A percentile compares a stretch with the other conserved stretches of the same genome.
These are phyloP conservation scores for Ambastaia sidthimunki DNA, from an alignment of 2,797 vertebrate genomes.

Conservation along the genomic window DNA sequence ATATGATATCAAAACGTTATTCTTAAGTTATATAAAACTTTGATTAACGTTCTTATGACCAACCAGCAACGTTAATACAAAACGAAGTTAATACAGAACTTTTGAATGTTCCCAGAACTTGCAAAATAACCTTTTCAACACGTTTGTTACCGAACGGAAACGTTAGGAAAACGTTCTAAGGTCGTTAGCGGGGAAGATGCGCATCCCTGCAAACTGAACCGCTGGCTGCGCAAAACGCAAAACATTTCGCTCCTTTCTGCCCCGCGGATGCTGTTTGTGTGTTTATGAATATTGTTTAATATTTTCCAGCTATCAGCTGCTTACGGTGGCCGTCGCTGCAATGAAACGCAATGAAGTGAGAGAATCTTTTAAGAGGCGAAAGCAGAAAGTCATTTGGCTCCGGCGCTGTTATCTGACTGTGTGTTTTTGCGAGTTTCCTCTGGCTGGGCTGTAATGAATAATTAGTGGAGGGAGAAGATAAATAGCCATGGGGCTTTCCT, in stretches of 20 bases:
- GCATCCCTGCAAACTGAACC: not conserved
- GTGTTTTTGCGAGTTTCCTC: constrained; percentile 66
- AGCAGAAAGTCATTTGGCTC: constrained; percentile 61
- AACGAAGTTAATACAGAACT: no score
- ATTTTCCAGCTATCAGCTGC: constrained; percentile 55
- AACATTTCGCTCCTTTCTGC: not conserved
- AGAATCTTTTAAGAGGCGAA: constrained; percentile 60
- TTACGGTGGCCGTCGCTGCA: constrained; percentile 57
- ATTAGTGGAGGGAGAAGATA: constrained; percentile 80
- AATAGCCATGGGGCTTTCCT: constrained; percentile 76
- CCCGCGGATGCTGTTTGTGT: constrained; percentile 24
- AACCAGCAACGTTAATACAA: no score
- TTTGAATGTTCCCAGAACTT: no score
- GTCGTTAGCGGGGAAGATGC: no score
- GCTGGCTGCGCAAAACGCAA: not conserved
- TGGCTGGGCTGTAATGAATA: constrained; percentile 79
- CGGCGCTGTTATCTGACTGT: constrained; percentile 52
- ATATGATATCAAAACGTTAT: no score
- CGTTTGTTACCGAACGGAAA: no score
- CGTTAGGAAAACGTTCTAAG: no score
- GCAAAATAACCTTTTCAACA: no score
- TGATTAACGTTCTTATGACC: no score
- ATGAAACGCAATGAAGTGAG: constrained; percentile 61
- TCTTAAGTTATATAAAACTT: no score
- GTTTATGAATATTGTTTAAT: constrained; percentile 43